Evolutionary conservation across 2,888 invertebrate genomes (phyloP), one percentile per base, ranked within the genome.

Genomic region (Sicus ferrugineus): DNA sequence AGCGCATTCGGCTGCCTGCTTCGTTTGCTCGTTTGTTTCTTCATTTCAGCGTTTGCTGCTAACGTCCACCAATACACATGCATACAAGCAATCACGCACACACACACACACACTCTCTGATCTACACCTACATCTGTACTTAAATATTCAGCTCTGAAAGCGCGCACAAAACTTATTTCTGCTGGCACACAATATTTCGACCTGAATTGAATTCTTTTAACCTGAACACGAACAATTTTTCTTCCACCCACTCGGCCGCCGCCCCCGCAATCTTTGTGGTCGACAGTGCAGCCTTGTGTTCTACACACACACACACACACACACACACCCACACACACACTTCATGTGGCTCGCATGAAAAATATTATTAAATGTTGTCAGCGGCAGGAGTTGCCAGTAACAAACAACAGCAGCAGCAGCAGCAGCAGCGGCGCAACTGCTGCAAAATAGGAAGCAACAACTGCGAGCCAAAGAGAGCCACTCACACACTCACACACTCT

Each of bases 1-100:
- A 83, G 79, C 79, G 83, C 84, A 84, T 80, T 79, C 80, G 80
- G 78, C 79, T 79, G 77, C 78, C 54, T 65, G 73, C 72, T 46
- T 23, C 26, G 42, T 21, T 34, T n/a, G 31, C n/a, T 42, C 61
- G 9, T 61, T 61, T 21, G 38, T 61, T 61, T 61, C 26, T 30
- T 28, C 56, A 16, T 23, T 56, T 9, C 14, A 48, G 19, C 48
- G 56, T 11, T 28, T 56, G 26, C 42, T 42, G n/a, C 5, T 14
- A 42, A n/a, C n/a, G 42, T n/a, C 42, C 42, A 42, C 34, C 34
- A 52, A 21, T 6, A 52, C 50, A 48, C 34, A 48, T 16, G 21
- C 48, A 38, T 38, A 38, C 38, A 38, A 7, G 14, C 38, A 19
- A 19, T 21, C 52, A 52, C 52, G 19, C 30, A 19, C 50, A 31